Conservation (phyloP, 2,113 vertebrate genomes). For the Cyanocitta stelleri region DNA sequence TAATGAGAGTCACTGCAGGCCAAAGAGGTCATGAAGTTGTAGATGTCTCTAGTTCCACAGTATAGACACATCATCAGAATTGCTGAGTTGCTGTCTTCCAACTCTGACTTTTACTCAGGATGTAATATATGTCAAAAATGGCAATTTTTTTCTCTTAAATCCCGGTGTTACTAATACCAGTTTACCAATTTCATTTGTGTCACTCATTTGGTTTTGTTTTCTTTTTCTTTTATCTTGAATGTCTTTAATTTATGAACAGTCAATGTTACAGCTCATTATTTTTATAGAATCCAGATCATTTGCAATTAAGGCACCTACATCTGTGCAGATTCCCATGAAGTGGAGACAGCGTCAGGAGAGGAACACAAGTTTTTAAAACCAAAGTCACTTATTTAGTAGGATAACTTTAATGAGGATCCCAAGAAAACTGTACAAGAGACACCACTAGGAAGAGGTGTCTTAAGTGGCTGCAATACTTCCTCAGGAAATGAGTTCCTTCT, state of each 20-base stretch:
- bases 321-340: neutral
- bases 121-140: neutral
- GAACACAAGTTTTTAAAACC: neutral
- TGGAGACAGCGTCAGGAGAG: neutral
- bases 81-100: neutral
- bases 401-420: neutral
- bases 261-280: neutral
- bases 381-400: neutral
- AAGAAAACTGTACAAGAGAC: neutral
- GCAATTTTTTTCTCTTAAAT: neutral
- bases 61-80: neutral
- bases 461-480: neutral
- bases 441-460: neutral
- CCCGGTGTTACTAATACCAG: neutral
- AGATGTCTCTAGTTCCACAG: neutral
- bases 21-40: neutral
- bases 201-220: rapidly evolving
- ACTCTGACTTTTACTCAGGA: neutral
- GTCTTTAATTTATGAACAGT: neutral
- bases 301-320: neutral
- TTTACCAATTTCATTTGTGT: neutral
- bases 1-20: neutral
- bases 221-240: neutral
- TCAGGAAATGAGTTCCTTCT: neutral
- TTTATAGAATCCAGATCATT: neutral